Base-by-base conservation (phyloP, 2,888 invertebrate species). In the Dysmachus trigonus region DNA sequence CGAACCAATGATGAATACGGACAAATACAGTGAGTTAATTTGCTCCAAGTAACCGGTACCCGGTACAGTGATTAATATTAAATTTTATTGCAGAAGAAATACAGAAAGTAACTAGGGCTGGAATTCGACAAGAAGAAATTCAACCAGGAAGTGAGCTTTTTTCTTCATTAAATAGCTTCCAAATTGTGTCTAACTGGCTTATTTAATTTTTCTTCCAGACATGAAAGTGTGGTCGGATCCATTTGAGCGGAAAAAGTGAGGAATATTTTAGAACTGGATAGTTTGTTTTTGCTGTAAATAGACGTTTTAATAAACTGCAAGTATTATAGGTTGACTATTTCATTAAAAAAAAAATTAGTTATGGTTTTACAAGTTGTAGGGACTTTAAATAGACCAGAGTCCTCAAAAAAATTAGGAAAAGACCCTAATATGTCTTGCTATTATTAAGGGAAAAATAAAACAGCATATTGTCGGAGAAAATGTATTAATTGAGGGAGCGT, bases 1-100 rank as follows among this genome's bases (percentile, higher is more conserved):
- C 87, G 93, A 93, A 88, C 95, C 95, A 2, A 94, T 95, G 93
- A 89, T 94, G 27, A 93, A 95, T 90, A 91, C 93, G 5, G 93
- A 94, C 0, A 93, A 94, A 89, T 95, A 95, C 82, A 91, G 89
- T 89, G 31, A 88, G 88, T 88, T 3, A 84, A 1, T 72, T 4
- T 15, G 13, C 18, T 82, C 18, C 13, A 13, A 38, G 22, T 22
- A 33, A 79, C 10, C 18, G 0, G n/a, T n/a, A 5, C 18, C n/a
- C 15, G 4, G 6, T 47, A 6, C 62, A 62, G 10, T 3, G 13
- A 22, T 27, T 10, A 62, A 62, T 8, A 2, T 62, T 27, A 27
- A 18, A 62, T n/a, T 73, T 82, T 74, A 13, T 89, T 89, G 35
- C 88, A 93, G 93, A 93, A 90, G 90, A 91, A 88, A 91, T 93